These are phyloP conservation scores for Eonycteris spelaea DNA, from an alignment of 2,113 vertebrate species.

Conservation along the genomic window DNA sequence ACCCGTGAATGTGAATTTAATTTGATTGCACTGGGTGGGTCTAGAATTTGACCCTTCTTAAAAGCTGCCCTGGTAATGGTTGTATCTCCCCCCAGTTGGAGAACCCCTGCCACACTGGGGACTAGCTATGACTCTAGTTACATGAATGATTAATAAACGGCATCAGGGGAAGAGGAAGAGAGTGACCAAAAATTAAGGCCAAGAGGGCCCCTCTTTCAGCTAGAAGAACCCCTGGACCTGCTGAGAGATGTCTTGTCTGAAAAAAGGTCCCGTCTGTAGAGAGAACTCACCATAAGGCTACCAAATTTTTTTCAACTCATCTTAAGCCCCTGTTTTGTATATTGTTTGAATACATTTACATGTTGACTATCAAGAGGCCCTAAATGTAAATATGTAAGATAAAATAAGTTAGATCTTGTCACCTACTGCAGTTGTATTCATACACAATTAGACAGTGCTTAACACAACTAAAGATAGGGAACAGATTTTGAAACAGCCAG, in stretches of 20 bases:
- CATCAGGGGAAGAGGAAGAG: not conserved
- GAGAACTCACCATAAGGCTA: conserved; percentile 31
- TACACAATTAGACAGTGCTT: not conserved
- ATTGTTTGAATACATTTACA: conserved; percentile 65
- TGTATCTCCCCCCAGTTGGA: not conserved
- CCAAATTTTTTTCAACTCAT: conserved; percentile 38
- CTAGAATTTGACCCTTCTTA: not conserved
- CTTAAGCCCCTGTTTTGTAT: conserved; percentile 59
- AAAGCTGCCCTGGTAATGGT: not conserved
- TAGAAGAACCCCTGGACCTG: not conserved
- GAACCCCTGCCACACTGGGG: not conserved
- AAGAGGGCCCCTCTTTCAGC: not conserved
- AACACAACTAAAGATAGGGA: not conserved
- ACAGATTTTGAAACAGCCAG: conserved; percentile 51
- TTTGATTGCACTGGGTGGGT: not conserved
- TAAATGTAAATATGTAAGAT: conserved; percentile 50
- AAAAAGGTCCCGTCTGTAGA: not conserved
- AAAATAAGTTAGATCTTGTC: conserved; percentile 46
- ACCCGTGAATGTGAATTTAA: not conserved
- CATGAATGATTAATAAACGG: not conserved
- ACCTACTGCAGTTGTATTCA: not conserved
- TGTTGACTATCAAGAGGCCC: conserved; percentile 49
- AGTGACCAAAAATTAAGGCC: not conserved
- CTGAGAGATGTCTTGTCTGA: not conserved
- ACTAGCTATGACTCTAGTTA: not conserved